These are phyloP conservation scores for Teleogryllus oceanicus DNA, from an alignment of 2,888 invertebrate genomes.

Conservation along the genomic window DNA sequence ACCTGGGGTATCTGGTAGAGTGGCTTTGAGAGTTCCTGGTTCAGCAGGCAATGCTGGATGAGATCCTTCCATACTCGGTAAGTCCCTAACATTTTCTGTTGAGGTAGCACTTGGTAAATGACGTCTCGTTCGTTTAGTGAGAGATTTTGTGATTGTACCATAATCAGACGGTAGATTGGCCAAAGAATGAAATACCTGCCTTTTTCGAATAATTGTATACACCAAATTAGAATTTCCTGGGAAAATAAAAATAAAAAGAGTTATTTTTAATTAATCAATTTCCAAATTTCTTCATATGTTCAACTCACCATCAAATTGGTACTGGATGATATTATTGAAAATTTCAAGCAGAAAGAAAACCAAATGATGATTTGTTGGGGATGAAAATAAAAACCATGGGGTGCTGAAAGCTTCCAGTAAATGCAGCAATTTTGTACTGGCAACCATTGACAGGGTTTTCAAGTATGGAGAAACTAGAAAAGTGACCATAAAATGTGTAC, in stretches of 20 bases:
- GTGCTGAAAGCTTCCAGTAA: constrained; percentile 97
- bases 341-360: constrained; percentile 98
- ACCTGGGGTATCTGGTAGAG: constrained; percentile 87
- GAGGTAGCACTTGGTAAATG: constrained; percentile 45
- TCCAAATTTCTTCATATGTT: background rate
- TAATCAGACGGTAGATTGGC: constrained; percentile 96
- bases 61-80: constrained; percentile 72
- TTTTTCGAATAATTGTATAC: constrained; percentile 97
- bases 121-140: constrained; percentile 54
- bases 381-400: constrained; percentile 97
- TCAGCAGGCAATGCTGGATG: constrained; percentile 81
- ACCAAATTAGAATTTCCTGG: constrained; percentile 95
- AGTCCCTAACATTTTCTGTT: constrained; percentile 58
- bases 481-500: constrained; percentile 27
- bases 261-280: constrained; percentile 4
- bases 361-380: constrained; percentile 94
- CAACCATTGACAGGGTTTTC: constrained; percentile 98
- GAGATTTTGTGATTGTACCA: constrained; percentile 77
- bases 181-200: constrained; percentile 95
- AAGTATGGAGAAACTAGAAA: constrained; percentile 92
- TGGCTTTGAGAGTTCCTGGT: constrained; percentile 86
- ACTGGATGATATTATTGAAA: constrained; percentile 99
- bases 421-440: constrained; percentile 94
- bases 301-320: constrained; percentile 87
- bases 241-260: constrained; percentile 30